These are phyloP conservation scores for Schmidtea mediterranea DNA, from an alignment of 1,140 invertebrate species.

Conservation along the genomic window DNA sequence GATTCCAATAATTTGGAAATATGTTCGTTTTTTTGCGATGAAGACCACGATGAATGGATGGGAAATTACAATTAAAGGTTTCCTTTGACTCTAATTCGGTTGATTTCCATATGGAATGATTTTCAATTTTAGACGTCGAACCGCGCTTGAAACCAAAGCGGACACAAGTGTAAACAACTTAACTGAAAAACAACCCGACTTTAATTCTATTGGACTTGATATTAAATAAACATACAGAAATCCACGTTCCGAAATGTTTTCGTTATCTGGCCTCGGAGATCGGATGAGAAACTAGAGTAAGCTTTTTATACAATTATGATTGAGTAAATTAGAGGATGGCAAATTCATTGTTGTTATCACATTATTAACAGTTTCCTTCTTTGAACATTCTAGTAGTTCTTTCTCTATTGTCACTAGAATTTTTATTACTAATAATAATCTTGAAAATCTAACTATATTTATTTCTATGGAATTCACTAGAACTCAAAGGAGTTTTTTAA, in stretches of 20 bases:
- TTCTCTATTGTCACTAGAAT: no score
- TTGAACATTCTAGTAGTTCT: no score
- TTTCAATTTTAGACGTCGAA: background rate
- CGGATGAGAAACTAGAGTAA: constrained; percentile 25
- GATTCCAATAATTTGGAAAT: constrained; percentile 17
- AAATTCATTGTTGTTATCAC: no score
- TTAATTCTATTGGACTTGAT: constrained; percentile 20
- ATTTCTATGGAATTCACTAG: no score
- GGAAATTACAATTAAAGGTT: constrained; percentile 15
- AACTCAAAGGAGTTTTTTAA: no score
- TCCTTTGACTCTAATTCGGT: background rate
- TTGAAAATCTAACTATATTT: no score
- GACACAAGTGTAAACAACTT: constrained; percentile 7
- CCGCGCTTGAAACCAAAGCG: background rate
- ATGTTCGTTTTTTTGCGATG: constrained; percentile 21
- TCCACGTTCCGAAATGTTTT: constrained; percentile 26
- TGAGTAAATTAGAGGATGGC: no score
- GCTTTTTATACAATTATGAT: no score
- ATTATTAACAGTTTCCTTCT: no score
- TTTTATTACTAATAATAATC: no score
- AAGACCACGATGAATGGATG: constrained; percentile 20
- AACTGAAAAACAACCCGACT: constrained; percentile 20
- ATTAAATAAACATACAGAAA: constrained; percentile 19
- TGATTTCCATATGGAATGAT: no score
- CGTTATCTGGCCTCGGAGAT: constrained; percentile 21